phyloP scores from a whole-genome alignment of 2,797 vertebrate genomes.

The Peromyscus nudipes region DNA sequence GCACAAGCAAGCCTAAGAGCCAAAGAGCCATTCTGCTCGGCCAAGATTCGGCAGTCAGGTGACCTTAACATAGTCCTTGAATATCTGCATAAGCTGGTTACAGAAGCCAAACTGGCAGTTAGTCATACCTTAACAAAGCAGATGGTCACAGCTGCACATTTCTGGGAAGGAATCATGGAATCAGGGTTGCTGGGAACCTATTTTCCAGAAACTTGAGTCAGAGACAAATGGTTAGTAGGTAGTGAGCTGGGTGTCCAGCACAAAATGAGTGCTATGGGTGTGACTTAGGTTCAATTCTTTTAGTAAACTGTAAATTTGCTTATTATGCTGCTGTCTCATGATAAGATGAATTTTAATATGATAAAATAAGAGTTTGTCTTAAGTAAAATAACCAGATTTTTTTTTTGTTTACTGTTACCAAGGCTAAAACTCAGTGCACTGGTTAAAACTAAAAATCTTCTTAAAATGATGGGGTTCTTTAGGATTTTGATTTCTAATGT shows the following conservation, averaged over 20 bases:
- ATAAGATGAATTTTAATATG: not conserved
- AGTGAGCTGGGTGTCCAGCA: not conserved
- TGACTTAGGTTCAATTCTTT: not conserved
- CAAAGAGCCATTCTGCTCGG: not conserved
- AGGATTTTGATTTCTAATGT: no score
- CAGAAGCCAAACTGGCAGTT: not conserved
- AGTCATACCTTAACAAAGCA: not conserved
- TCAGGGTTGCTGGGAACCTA: not conserved
- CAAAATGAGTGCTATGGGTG: not conserved
- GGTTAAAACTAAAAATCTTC: not conserved
- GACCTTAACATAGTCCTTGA: not conserved
- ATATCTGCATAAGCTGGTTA: not conserved
- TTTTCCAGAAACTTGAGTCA: not conserved
- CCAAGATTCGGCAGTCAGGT: not conserved
- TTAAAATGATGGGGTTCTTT: no score
- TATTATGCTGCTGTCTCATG: not conserved
- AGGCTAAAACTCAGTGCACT: not conserved
- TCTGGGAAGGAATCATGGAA: no score
- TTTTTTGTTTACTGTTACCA: not conserved
- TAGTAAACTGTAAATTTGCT: not conserved
- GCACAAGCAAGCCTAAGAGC: no score
- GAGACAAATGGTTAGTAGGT: not conserved
- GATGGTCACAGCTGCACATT: not conserved
- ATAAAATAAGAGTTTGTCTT: not conserved
- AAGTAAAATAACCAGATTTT: not conserved